A percentile compares a stretch with the other conserved stretches of the same genome.
Conservation (phyloP, 1,140 invertebrate species). For the Zaprionus ghesquierei region DNA sequence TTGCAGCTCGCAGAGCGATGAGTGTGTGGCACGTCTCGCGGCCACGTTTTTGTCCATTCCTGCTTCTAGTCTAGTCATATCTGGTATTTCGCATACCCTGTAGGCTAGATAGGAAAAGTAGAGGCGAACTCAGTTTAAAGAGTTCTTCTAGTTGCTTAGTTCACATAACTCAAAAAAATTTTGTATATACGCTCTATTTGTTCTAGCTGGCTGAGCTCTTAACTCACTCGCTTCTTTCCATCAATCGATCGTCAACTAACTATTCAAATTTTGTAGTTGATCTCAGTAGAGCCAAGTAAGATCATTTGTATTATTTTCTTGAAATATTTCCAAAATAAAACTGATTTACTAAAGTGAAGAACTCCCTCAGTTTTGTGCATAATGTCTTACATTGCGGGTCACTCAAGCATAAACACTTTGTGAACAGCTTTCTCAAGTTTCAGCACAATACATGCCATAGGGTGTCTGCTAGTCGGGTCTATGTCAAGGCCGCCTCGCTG, state of each 20-base stretch:
- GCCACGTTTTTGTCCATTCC: constrained; percentile 24
- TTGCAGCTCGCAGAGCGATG: constrained; percentile 19
- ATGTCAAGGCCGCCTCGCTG: neutral
- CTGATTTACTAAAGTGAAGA: neutral
- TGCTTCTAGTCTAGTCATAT: neutral
- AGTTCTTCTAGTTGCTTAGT: neutral
- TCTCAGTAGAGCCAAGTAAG: neutral
- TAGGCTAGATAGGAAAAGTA: no score
- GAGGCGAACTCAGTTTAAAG: neutral
- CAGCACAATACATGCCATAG: neutral
- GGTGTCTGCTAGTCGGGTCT: neutral
- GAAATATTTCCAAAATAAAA: neutral
- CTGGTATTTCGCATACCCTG: neutral
- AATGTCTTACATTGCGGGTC: neutral
- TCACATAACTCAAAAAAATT: no score
- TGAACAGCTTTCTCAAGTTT: neutral
- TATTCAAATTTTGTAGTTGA: neutral
- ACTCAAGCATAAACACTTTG: no score
- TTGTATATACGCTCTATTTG: neutral
- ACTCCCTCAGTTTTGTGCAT: neutral
- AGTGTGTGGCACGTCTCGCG: constrained; percentile 30
- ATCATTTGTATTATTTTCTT: neutral
- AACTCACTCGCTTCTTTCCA: neutral
- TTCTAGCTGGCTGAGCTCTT: neutral
- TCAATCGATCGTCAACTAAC: neutral